Base-by-base conservation (phyloP, 53 echinoderm and acorn worm genomes). In the Glandiceps talaboti region DNA sequence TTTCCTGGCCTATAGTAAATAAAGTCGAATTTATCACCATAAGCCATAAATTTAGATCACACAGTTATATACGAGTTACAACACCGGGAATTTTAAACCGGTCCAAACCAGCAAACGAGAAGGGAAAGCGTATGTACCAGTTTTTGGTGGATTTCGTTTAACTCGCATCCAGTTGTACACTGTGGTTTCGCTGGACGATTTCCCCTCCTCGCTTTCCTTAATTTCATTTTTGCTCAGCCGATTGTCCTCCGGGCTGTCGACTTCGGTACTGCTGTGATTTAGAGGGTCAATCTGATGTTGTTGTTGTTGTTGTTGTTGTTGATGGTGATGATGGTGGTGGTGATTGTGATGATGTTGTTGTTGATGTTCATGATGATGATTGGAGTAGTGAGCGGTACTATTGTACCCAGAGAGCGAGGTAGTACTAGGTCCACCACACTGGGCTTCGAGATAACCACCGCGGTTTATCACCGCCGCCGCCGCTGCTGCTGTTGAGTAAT, bases 81-180 rank as follows among this genome's bases (percentile, higher is more conserved):
- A 45, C 64, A 79, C 79, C 33, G 33, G 79, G 32, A 32, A 1
- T 77, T 30, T 79, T 28, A n/a, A 33, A 32, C 79, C 32, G 33
- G 79, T 26, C 32, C 32, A 31, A 29, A 1, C 30, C 25, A 20
- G 6, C 20, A 12, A 20, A 45, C 31, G 25, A 12, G 72, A 73
- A 29, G 27, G 1, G 72, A 14, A 14, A 33, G 0, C 30, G 1
- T 1, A 82, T 32, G 82, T 89, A 94, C 95, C 90, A 83, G 95
- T 94, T 90, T 94, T 94, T 1, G 95, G 95, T 30, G 95, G 95
- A 86, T 94, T 94, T 81, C 95, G 74, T 84, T 94, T 94, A 28
- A 94, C 92, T 87, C 86, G 90, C 95, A 94, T 92, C 95, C 95
- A 94, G 76, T 92, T 94, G 85, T 92, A 94, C 81, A 94, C 82